A percentile compares a stretch with the other conserved stretches of the same genome.
Conservation (phyloP, 2,888 invertebrate genomes). For the Cephus rjabovi region DNA sequence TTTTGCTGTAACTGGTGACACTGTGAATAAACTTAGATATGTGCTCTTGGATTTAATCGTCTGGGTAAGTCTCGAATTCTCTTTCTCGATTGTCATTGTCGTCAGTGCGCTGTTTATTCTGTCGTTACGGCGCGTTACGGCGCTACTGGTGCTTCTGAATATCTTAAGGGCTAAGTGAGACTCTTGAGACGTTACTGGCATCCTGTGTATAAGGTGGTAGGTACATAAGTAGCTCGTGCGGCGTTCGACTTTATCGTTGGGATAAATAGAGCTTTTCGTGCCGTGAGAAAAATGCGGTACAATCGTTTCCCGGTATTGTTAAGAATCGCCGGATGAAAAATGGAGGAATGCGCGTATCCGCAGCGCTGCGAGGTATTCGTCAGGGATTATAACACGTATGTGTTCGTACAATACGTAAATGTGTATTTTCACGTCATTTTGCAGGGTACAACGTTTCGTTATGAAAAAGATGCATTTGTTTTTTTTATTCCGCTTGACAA, state of each 20-base stretch:
- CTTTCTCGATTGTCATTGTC: background rate
- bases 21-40: background rate
- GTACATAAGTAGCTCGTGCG: background rate
- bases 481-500: too few species aligned
- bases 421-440: background rate
- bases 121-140: background rate
- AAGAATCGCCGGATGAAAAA: background rate
- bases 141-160: background rate
- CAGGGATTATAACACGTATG: background rate
- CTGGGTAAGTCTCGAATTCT: background rate
- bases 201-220: background rate
- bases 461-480: too few species aligned
- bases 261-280: background rate
- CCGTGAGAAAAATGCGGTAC: background rate
- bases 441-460: background rate
- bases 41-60: background rate
- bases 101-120: background rate
- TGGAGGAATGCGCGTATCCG: background rate
- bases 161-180: background rate
- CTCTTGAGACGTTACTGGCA: background rate
- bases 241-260: background rate
- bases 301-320: background rate
- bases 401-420: background rate
- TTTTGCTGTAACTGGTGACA: background rate
- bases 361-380: background rate